A percentile compares a stretch with the other conserved stretches of the same genome.
Conservation (phyloP, 1,140 invertebrate species). For the Atopsyche davidsoni region DNA sequence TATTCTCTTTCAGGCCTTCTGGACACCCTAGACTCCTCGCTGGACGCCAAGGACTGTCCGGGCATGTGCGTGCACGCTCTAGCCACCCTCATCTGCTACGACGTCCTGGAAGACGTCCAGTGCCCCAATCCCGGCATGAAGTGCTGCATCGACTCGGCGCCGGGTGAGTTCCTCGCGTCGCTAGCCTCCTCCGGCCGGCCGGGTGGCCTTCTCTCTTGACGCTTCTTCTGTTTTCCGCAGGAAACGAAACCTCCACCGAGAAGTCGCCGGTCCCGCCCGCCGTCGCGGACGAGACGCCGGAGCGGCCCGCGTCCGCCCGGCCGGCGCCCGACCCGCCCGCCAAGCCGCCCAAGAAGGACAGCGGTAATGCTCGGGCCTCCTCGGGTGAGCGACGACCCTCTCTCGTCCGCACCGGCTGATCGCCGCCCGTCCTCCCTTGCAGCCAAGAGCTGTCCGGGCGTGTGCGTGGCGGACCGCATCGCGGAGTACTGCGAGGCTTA, state of each 20-base stretch:
- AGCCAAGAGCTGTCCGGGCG: slow-evolving; percentile 66
- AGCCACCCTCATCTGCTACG: slow-evolving; percentile 75
- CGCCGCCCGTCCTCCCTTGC: slow-evolving; percentile 28
- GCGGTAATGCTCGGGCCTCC: slow-evolving; percentile 48
- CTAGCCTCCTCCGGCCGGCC: not conserved
- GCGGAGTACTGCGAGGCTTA: slow-evolving; percentile 81
- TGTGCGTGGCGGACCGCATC: slow-evolving; percentile 75
- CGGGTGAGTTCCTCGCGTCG: slow-evolving; percentile 34
- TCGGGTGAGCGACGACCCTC: not conserved
- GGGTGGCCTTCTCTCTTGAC: too few relatives aligned
- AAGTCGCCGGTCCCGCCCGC: slow-evolving; percentile 28
- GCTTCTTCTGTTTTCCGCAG: slow-evolving; percentile 6
- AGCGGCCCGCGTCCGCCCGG: slow-evolving; percentile 40
- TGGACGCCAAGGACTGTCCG: slow-evolving; percentile 75
- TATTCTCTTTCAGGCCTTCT: slow-evolving; percentile 58
- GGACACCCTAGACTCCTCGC: slow-evolving; percentile 75
- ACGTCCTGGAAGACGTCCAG: slow-evolving; percentile 72
- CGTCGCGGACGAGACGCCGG: slow-evolving; percentile 37
- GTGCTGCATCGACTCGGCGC: slow-evolving; percentile 69
- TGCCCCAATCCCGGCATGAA: slow-evolving; percentile 73
- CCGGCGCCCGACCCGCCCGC: slow-evolving; percentile 36
- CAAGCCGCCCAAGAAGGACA: slow-evolving; percentile 45
- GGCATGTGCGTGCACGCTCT: slow-evolving; percentile 78
- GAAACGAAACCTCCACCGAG: slow-evolving; percentile 14
- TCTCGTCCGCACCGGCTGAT: too few relatives aligned